These are phyloP conservation scores for Syrista parreyssii DNA, from an alignment of 2,888 invertebrate species.

Conservation along the genomic window DNA sequence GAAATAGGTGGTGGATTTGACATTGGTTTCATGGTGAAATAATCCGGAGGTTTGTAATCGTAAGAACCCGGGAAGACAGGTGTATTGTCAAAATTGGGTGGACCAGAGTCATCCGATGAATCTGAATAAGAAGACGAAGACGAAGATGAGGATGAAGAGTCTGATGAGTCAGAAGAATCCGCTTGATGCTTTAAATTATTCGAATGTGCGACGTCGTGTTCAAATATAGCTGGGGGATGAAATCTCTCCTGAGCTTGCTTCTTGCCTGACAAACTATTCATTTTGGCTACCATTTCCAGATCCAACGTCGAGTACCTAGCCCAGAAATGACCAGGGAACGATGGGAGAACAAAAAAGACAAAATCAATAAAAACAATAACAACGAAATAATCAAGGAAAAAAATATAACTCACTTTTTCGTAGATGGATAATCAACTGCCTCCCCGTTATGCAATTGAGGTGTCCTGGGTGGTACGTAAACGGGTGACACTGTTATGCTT, in stretches of 20 bases:
- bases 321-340: background rate
- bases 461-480: constrained; percentile 41
- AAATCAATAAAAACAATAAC: background rate
- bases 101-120: constrained; percentile 5
- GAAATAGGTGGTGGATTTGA: constrained; percentile 13
- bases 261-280: constrained; percentile 32
- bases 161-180: background rate
- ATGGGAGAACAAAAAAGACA: background rate
- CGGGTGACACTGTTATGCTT: constrained; percentile 50
- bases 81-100: constrained; percentile 19
- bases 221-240: constrained; percentile 52
- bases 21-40: constrained; percentile 22
- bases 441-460: constrained; percentile 52
- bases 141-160: background rate
- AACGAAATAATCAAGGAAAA: background rate
- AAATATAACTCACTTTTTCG: constrained; percentile 38
- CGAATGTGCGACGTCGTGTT: constrained; percentile 27
- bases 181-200: constrained; percentile 2
- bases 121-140: constrained; percentile 2
- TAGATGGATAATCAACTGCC: constrained; percentile 46
- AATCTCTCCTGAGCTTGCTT: constrained; percentile 53
- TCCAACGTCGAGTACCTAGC: constrained; percentile 52
- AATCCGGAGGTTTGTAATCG: constrained; percentile 37
- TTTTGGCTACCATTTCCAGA: constrained; percentile 42
- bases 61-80: constrained; percentile 35